Evolutionary conservation across 2,113 vertebrate genomes (phyloP).

Genomic region (Dicentrarchus labrax): DNA sequence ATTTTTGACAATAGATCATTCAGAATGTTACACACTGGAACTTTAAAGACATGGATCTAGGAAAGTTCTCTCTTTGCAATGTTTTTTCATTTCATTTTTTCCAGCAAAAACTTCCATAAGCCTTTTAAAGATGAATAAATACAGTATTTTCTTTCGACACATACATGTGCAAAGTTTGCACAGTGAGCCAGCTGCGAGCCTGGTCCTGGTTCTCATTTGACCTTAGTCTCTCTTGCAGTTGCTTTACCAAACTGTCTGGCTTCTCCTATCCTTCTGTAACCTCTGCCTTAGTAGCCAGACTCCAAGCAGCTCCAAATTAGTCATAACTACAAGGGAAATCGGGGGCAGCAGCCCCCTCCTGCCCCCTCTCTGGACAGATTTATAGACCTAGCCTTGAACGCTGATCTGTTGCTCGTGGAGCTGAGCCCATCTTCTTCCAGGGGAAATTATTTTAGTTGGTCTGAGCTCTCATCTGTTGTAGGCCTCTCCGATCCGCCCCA

Average conservation of each 20-base stretch:
- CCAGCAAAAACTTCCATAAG: neutral
- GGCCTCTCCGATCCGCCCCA: neutral
- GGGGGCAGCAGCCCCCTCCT: neutral
- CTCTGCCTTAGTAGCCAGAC: conserved; percentile 60
- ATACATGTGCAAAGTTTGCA: neutral
- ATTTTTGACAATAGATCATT: no score
- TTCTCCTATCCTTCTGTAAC: conserved; percentile 62
- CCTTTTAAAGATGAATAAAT: neutral
- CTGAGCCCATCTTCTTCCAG: conserved; percentile 66
- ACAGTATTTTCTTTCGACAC: neutral
- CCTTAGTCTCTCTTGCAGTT: neutral
- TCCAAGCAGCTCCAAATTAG: conserved; percentile 71
- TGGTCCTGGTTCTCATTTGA: neutral
- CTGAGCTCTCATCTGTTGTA: conserved; percentile 33
- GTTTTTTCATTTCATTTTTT: neutral
- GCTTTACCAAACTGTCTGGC: conserved; percentile 33
- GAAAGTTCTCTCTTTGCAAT: neutral
- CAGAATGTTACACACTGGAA: no score
- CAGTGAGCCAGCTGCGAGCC: neutral
- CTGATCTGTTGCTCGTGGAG: conserved; percentile 63
- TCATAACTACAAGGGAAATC: conserved; percentile 58
- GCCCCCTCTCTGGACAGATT: conserved; percentile 79
- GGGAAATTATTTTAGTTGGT: conserved; percentile 48
- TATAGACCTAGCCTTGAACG: conserved; percentile 87
- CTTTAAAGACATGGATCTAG: no score